Conservation (phyloP, 2,888 invertebrate species). For the Lottia gigantea region DNA sequence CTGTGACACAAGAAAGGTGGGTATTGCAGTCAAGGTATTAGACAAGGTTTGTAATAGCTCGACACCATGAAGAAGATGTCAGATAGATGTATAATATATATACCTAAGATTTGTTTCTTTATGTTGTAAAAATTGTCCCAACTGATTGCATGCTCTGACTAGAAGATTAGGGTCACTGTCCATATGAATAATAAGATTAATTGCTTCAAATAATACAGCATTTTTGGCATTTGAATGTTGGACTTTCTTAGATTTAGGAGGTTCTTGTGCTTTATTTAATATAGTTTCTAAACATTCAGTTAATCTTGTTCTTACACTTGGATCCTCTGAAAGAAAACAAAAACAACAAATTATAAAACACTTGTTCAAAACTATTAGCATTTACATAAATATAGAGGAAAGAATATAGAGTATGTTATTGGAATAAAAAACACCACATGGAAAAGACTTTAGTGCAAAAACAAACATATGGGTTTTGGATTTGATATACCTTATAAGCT, state of each 20-base stretch:
- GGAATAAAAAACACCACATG: no score
- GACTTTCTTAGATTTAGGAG: constrained; percentile 97
- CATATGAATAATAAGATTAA: constrained; percentile 99
- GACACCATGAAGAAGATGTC: no score
- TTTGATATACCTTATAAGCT: no score
- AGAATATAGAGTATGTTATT: no score
- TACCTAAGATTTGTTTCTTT: constrained; percentile 95
- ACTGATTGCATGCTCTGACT: constrained; percentile 97
- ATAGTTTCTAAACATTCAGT: constrained; percentile 99
- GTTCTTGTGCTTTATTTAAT: constrained; percentile 98
- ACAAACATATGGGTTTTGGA: no score
- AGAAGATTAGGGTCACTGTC: constrained; percentile 96
- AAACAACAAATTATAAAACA: neutral
- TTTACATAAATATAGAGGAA: no score
- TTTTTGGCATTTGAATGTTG: constrained; percentile 99
- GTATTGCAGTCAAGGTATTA: no score
- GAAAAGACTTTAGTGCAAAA: no score
- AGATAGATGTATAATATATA: neutral
- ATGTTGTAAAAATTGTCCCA: constrained; percentile 93
- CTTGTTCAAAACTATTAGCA: neutral
- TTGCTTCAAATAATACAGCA: constrained; percentile 99
- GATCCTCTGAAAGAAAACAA: constrained; percentile 74
- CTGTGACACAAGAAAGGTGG: no score
- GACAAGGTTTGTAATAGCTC: no score
- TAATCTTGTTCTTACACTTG: constrained; percentile 93